Conservation (phyloP, 2,113 vertebrate genomes). For the Amblyornis subalaris region DNA sequence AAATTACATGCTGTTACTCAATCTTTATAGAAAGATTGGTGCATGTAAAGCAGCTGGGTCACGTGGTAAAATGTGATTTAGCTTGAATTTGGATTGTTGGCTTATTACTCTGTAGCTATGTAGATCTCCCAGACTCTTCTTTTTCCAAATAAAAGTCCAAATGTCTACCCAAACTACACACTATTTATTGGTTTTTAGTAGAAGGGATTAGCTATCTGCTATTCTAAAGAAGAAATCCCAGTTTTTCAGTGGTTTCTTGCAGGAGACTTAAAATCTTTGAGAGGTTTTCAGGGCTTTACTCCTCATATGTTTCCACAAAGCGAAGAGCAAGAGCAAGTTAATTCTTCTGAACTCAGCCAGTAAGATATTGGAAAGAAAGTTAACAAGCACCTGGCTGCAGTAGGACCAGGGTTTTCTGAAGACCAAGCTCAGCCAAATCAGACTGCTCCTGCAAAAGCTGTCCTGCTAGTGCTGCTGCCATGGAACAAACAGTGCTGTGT, state of each 20-base stretch:
- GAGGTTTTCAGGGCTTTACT: not conserved
- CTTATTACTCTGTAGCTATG: not conserved
- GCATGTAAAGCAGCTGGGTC: not conserved
- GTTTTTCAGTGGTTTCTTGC: not conserved
- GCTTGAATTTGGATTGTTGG: not conserved
- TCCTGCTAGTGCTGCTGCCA: not conserved
- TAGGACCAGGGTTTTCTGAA: not conserved
- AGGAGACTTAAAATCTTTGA: not conserved
- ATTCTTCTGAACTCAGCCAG: not conserved
- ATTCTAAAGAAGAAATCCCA: not conserved
- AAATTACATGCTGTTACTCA: not conserved
- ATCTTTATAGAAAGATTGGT: not conserved
- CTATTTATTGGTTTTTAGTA: not conserved
- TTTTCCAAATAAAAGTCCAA: not conserved
- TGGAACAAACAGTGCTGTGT: not conserved
- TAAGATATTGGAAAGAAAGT: not conserved
- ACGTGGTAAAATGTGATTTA: not conserved
- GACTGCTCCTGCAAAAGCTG: not conserved
- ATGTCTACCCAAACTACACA: not conserved
- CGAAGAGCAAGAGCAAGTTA: not conserved
- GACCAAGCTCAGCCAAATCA: not conserved
- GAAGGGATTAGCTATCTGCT: not conserved
- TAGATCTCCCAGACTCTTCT: not conserved
- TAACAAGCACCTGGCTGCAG: not conserved
- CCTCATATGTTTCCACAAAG: not conserved